Base-by-base conservation (phyloP, 2,888 invertebrate species). In the Caenorhabditis japonica region DNA sequence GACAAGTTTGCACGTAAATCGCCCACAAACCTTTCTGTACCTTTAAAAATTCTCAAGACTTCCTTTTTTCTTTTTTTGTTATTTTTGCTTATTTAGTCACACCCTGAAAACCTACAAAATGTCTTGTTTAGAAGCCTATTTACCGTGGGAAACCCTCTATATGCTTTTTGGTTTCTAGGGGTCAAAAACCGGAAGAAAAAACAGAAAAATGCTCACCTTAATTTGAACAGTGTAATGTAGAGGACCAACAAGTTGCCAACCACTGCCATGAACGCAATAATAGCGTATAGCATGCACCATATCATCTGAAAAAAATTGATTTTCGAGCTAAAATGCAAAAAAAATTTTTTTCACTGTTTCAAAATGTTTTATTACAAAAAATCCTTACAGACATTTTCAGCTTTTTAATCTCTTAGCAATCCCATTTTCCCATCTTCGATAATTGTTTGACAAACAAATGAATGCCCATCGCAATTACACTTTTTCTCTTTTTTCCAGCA, bases 221-320 rank as follows among this genome's bases (percentile, higher is more conserved):
- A 56, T 56, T 66, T 53, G 33, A 70, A 66, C 0, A 81, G 41
- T n/a, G 82, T 82, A 30, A 84, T 76, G 53, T 72, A 83, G 12
- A 84, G 78, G 36, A 84, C 83, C 4, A 84, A 69, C 12, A 73
- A 46, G 47, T 84, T 84, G 61, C 84, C 84, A 25, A 68, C 66
- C 17, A 84, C 76, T 8, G 83, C 82, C 70, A 84, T 49, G 38
- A 82, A 62, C 5, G 84, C 82, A 7, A 84, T 82, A 36, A 79
- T 47, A 8, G 76, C 80, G 53, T 84, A 84, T 19, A 84, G 71
- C 12, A 80, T 43, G 53, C 79, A 81, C 78, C 79, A 81, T 12
- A 81, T 55, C 7, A 75, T 69, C 82, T 82, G 77, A 39, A 74
- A 61, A 53, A 46, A 4, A 23, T 19, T n/a, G 30, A 33, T 8